A percentile compares a stretch with the other conserved stretches of the same genome.
These are phyloP conservation scores for Adelges cooleyi DNA, from an alignment of 1,140 invertebrate genomes.

Conservation along the genomic window DNA sequence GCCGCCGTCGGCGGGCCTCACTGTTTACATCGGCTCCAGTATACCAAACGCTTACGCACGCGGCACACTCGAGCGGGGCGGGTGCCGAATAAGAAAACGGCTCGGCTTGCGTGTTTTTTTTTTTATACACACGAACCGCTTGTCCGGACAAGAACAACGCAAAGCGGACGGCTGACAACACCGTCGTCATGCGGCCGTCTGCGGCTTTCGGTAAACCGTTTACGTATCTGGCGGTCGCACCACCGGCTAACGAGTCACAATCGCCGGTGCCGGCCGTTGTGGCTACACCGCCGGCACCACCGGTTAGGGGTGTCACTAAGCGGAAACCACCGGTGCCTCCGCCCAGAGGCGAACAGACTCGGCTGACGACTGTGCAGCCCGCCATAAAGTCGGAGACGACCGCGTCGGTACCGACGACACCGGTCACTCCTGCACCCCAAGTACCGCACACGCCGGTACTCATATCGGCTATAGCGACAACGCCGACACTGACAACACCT, in stretches of 20 bases:
- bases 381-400: neutral
- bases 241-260: neutral
- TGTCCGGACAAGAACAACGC: neutral
- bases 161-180: neutral
- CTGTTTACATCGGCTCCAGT: neutral
- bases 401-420: neutral
- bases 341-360: conserved; percentile 33
- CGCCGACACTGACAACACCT: neutral
- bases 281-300: neutral
- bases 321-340: conserved; percentile 34
- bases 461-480: too few species aligned
- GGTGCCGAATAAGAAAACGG: neutral
- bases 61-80: conserved; percentile 9
- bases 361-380: conserved; percentile 33
- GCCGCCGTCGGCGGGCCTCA: neutral
- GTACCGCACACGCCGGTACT: neutral
- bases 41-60: conserved; percentile 16
- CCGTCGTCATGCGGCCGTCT: conserved; percentile 31
- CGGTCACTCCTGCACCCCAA: neutral
- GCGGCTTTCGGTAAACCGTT: conserved; percentile 33
- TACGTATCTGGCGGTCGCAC: conserved; percentile 6
- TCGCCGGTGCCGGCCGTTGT: neutral
- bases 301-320: conserved; percentile 25
- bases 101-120: neutral
- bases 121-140: neutral